A percentile compares a stretch with the other conserved stretches of the same genome.
phyloP scores from a whole-genome alignment of 2,888 invertebrate species.

The Sympetrum striolatum region DNA sequence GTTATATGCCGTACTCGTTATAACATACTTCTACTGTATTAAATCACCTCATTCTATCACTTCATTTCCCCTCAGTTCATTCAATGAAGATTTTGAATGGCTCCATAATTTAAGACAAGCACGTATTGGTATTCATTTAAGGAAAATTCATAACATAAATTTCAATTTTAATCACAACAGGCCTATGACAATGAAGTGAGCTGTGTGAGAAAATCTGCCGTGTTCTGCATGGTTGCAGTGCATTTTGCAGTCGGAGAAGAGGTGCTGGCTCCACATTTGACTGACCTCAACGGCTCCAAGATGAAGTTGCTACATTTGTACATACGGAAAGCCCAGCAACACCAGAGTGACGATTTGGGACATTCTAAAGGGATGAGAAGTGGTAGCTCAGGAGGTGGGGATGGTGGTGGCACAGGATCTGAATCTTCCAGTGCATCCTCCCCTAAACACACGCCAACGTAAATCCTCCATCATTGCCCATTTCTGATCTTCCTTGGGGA shows the following conservation, averaged over 20 bases:
- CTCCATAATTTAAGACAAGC: background rate
- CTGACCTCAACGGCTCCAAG: constrained; percentile 86
- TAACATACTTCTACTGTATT: too few species aligned
- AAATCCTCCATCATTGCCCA: background rate
- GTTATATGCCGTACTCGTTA: too few species aligned
- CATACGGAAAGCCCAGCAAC: constrained; percentile 69
- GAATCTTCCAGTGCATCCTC: constrained; percentile 26
- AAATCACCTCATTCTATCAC: too few species aligned
- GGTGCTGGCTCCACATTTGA: constrained; percentile 79
- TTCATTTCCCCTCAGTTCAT: too few species aligned
- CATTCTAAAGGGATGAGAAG: constrained; percentile 23
- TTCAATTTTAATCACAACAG: constrained; percentile 60
- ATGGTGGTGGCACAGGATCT: constrained; percentile 2
- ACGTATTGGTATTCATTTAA: background rate
- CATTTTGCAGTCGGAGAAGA: constrained; percentile 90
- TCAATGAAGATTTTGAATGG: background rate
- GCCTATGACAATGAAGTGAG: constrained; percentile 92
- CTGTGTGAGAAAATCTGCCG: constrained; percentile 92
- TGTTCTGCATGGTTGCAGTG: constrained; percentile 96
- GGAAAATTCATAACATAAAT: background rate
- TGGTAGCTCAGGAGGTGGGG: constrained; percentile 23
- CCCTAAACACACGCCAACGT: constrained; percentile 22
- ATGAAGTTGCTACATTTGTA: constrained; percentile 82
- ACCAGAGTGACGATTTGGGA: constrained; percentile 27
- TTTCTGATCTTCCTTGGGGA: background rate